These are phyloP conservation scores for Montipora capitata DNA, from an alignment of 92 coral and sea anemone species.

Conservation along the genomic window DNA sequence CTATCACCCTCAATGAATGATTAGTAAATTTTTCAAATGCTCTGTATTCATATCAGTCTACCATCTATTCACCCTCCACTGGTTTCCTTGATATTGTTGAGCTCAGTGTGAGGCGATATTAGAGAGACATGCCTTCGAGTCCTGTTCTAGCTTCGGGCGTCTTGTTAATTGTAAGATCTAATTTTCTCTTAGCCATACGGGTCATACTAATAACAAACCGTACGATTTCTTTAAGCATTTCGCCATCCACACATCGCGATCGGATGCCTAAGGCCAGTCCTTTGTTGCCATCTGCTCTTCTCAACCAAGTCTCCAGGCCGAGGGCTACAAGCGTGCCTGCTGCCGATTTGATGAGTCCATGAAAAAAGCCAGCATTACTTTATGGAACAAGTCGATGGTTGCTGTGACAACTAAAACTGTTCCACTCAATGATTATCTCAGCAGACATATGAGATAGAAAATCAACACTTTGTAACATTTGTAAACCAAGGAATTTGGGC, in stretches of 20 bases:
- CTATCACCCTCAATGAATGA: not conserved
- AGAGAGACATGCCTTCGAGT: too few relatives aligned
- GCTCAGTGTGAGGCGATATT: too few relatives aligned
- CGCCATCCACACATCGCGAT: slow-evolving; percentile 63
- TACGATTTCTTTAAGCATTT: slow-evolving; percentile 49
- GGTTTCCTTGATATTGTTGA: too few relatives aligned
- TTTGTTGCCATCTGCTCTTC: slow-evolving; percentile 75
- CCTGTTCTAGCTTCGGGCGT: too few relatives aligned
- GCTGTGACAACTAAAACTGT: not conserved
- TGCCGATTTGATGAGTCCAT: slow-evolving; percentile 47
- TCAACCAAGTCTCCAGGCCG: slow-evolving; percentile 73
- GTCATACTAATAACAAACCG: too few relatives aligned
- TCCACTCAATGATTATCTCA: not conserved
- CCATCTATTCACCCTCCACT: too few relatives aligned
- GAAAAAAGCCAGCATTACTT: slow-evolving; percentile 6
- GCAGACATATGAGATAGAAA: not conserved
- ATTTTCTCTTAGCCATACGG: too few relatives aligned
- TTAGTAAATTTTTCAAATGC: too few relatives aligned
- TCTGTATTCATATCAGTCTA: too few relatives aligned
- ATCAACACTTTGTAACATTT: not conserved
- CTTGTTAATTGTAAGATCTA: too few relatives aligned
- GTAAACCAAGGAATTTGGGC: too few relatives aligned
- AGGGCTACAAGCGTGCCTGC: slow-evolving; percentile 79
- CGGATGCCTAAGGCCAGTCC: slow-evolving; percentile 83
- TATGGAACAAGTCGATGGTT: not conserved